A percentile compares a stretch with the other conserved stretches of the same genome.
Conservation (phyloP, 2,113 vertebrate genomes). For the Oncorhynchus masou region DNA sequence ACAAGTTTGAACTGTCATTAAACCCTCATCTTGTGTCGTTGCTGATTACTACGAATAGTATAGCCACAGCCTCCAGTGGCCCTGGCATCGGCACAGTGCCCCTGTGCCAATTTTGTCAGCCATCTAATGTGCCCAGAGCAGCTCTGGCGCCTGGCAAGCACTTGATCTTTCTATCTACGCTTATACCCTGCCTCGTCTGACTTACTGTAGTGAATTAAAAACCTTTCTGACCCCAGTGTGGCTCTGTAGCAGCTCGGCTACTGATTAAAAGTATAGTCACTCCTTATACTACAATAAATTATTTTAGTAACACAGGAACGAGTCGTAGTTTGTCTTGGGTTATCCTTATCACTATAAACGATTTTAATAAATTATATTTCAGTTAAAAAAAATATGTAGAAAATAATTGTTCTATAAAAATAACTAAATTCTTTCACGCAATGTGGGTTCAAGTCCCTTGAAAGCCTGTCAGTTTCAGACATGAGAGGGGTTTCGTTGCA, state of each 20-base stretch:
- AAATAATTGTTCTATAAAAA: too few species aligned
- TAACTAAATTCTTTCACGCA: too few species aligned
- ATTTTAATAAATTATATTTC: too few species aligned
- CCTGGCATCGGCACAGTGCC: conserved; percentile 35
- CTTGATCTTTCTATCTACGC: conserved; percentile 50
- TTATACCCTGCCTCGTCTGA: conserved; percentile 24
- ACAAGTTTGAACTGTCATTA: too few species aligned
- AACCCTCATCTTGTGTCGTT: too few species aligned
- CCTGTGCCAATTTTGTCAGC: conserved; percentile 54
- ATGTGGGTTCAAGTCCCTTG: too few species aligned
- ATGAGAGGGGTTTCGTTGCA: background rate
- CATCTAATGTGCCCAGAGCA: conserved; percentile 49
- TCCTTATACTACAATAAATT: background rate
- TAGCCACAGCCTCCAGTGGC: conserved; percentile 32
- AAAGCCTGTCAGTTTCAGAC: background rate
- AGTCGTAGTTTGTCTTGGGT: too few species aligned
- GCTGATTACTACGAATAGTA: conserved; percentile 61
- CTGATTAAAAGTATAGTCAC: background rate
- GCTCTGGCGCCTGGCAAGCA: conserved; percentile 48
- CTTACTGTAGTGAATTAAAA: conserved; percentile 39
- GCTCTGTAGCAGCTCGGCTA: too few species aligned
- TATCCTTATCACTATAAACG: too few species aligned
- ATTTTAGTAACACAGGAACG: too few species aligned
- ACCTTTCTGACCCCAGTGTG: conserved; percentile 23
- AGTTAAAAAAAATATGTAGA: too few species aligned